Base-by-base conservation (phyloP, 2,113 vertebrate genomes). In the Xiphophorus couchianus region DNA sequence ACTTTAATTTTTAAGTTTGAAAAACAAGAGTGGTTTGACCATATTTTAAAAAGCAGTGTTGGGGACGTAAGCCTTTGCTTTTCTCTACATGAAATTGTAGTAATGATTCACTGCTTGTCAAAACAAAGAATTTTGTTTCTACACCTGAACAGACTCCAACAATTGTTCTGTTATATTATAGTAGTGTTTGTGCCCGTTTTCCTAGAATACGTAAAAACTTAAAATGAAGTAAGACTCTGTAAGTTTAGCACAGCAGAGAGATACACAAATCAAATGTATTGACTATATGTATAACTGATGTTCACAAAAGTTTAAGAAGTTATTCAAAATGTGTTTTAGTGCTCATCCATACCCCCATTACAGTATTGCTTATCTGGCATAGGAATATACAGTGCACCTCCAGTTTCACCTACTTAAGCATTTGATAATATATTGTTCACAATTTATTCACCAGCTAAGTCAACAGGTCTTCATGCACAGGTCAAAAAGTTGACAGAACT, bases 121-220 rank as follows among this genome's bases (percentile, higher is more conserved):
- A 51, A 39, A 14, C 17, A 65, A 12, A 35, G 37, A 77, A 74
- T 81, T 35, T 29, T 63, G 63, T 78, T 77, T 77, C 63, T 80
- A 84, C 84, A 89, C 73, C 77, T 86, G 77, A 83, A 85, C 60
- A 78, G 63, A 76, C 74, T 69, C 73, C 83, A 90, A 78, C 35
- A 35, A 10, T 35, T 35, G 9, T 11, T 35, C 77, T 82, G 72
- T 68, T 81, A 60, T 81, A 66, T 22, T 68, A 11, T 17, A 58
- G 39, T 64, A 58, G 39, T 64, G 76, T 77, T 62, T 85, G 74
- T 75, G 73, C 62, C 79, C 71, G 63, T 87, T 65, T 65, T 73
- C n/a, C 12, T 60, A 74, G 78, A 90, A 83, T 77, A 73, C 78
- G 61, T 35, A 65, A 80, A 14, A 69, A 81, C 61, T 66, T 37